These are phyloP conservation scores for Marisa cornuarietis DNA, from an alignment of 1,140 invertebrate species.

Conservation along the genomic window DNA sequence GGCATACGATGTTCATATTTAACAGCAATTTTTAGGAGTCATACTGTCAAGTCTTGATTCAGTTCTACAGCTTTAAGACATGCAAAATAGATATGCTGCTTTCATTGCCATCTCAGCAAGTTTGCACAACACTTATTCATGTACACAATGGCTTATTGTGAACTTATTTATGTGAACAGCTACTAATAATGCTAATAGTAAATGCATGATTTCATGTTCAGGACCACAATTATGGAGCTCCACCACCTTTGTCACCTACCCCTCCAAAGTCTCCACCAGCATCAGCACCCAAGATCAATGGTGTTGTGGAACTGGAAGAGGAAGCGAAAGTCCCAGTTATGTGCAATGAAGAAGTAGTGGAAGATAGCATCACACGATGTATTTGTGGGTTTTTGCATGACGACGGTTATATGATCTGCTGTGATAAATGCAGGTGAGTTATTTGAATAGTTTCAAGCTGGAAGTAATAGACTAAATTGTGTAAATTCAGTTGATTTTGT, in stretches of 20 bases:
- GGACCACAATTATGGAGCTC: slow-evolving; percentile 84
- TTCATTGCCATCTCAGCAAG: no score
- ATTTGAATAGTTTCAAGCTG: not conserved
- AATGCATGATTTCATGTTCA: slow-evolving; percentile 64
- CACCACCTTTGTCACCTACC: slow-evolving; percentile 67
- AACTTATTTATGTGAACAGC: no score
- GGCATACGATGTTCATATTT: no score
- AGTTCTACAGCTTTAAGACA: no score
- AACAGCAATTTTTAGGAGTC: no score
- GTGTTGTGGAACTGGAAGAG: slow-evolving; percentile 49
- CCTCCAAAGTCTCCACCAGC: slow-evolving; percentile 54
- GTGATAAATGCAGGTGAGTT: slow-evolving; percentile 82
- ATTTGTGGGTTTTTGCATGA: slow-evolving; percentile 95
- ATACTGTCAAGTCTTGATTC: no score
- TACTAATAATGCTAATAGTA: not conserved
- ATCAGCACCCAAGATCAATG: slow-evolving; percentile 35
- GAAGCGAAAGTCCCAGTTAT: slow-evolving; percentile 48
- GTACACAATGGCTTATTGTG: no score
- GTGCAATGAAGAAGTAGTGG: slow-evolving; percentile 47
- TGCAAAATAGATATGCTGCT: no score
- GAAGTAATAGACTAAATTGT: not conserved
- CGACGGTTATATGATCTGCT: slow-evolving; percentile 98
- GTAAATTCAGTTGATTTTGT: not conserved
- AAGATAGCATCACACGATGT: slow-evolving; percentile 87
- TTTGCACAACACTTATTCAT: no score